Evolutionary conservation across 35 echinoderm and acorn worm genomes (phyloP).

Genomic region (Acanthaster planci): DNA sequence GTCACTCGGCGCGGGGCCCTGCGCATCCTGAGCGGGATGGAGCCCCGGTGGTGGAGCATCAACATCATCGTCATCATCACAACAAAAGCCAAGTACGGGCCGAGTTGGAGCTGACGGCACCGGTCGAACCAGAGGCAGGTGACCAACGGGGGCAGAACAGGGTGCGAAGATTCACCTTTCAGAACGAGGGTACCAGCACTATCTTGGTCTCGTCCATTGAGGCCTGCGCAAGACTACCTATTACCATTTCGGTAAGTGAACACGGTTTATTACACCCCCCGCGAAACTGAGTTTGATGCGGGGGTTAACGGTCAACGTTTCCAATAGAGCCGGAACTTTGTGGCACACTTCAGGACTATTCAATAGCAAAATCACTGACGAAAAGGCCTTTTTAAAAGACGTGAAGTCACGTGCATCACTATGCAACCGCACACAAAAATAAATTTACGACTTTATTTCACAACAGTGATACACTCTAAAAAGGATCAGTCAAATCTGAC

Average conservation of each 20-base stretch:
- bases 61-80: neutral
- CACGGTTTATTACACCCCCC: neutral
- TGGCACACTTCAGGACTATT: too few relatives aligned
- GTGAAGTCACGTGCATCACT: too few relatives aligned
- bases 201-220: neutral
- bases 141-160: neutral
- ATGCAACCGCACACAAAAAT: too few relatives aligned
- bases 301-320: too few relatives aligned
- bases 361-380: too few relatives aligned
- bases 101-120: neutral
- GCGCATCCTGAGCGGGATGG: too few relatives aligned
- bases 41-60: neutral
- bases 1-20: neutral
- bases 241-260: slow-evolving; percentile 20
- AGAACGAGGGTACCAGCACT: neutral
- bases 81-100: neutral
- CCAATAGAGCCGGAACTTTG: too few relatives aligned
- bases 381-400: too few relatives aligned
- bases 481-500: too few relatives aligned
- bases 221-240: slow-evolving; percentile 7
- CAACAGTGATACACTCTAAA: too few relatives aligned
- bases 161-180: neutral
- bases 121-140: neutral
- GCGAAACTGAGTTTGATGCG: too few relatives aligned
- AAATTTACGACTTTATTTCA: too few relatives aligned